These are phyloP conservation scores for Carassius carassius DNA, from an alignment of 2,113 vertebrate species.

Conservation along the genomic window DNA sequence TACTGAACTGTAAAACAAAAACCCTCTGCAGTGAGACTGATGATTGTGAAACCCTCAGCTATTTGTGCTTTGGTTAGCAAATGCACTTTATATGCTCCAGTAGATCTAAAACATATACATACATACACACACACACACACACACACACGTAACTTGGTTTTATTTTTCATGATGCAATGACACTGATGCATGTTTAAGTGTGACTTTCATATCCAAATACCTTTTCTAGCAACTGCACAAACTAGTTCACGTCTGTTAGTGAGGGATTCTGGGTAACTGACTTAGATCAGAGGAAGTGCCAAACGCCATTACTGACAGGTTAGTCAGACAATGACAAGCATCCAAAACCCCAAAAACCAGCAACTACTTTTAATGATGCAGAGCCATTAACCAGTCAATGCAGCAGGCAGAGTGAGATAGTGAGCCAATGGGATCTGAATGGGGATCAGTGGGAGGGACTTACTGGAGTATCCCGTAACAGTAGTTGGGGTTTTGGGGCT, in stretches of 20 bases:
- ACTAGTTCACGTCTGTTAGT: background rate
- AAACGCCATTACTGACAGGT: slow-evolving; percentile 60
- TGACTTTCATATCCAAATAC: background rate
- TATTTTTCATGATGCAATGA: background rate
- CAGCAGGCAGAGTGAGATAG: slow-evolving; percentile 73
- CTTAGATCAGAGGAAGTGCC: slow-evolving; percentile 42
- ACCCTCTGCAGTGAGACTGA: background rate
- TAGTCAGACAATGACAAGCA: slow-evolving; percentile 75
- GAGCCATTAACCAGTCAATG: slow-evolving; percentile 85
- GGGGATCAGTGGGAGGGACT: slow-evolving; percentile 77
- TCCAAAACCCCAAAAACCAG: slow-evolving; percentile 88
- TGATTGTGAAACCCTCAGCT: background rate
- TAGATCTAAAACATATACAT: too few relatives aligned
- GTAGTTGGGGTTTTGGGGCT: slow-evolving; percentile 98
- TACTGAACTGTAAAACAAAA: background rate
- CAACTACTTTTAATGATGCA: slow-evolving; percentile 82
- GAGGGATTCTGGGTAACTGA: slow-evolving; percentile 36
- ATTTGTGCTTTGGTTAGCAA: background rate
- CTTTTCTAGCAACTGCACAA: background rate
- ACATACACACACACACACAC: too few relatives aligned
- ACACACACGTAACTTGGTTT: background rate
- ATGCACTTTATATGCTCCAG: background rate
- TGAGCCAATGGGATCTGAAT: slow-evolving; percentile 80
- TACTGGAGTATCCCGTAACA: slow-evolving; percentile 98
- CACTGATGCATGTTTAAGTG: background rate